Conservation (phyloP, 1,140 invertebrate genomes). For the Thereuonema tuberculata region DNA sequence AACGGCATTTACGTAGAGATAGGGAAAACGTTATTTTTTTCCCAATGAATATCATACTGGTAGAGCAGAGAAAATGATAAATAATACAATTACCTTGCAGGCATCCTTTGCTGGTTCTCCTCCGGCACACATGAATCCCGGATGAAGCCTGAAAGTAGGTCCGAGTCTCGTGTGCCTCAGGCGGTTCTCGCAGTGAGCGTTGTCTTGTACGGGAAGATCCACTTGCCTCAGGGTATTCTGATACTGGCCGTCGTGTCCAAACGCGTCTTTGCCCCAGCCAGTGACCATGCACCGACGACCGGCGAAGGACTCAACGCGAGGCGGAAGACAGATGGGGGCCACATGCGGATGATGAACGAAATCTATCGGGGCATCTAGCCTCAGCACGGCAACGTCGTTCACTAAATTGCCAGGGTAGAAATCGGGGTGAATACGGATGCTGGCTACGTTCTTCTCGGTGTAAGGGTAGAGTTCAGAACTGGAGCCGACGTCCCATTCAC, state of each 20-base stretch:
- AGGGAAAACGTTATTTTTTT: too few relatives aligned
- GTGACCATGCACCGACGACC: constrained; percentile 73
- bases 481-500: constrained; percentile 91
- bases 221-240: constrained; percentile 71
- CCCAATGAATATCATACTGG: too few relatives aligned
- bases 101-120: constrained; percentile 84
- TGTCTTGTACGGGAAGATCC: constrained; percentile 64
- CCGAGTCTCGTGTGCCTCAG: constrained; percentile 65
- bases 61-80: too few relatives aligned
- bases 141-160: constrained; percentile 66
- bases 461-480: constrained; percentile 89
- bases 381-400: constrained; percentile 63
- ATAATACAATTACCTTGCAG: constrained; percentile 46
- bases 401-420: constrained; percentile 54
- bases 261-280: constrained; percentile 90
- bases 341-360: constrained; percentile 57
- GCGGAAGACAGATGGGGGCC: constrained; percentile 56
- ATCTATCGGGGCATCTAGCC: constrained; percentile 46
- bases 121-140: constrained; percentile 78
- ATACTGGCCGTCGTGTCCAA: constrained; percentile 74
- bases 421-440: constrained; percentile 49
- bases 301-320: constrained; percentile 55
- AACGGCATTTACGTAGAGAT: too few relatives aligned
- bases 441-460: constrained; percentile 66
- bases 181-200: constrained; percentile 62